Conservation (phyloP, 2,797 vertebrate species). For the Falco concolor region DNA sequence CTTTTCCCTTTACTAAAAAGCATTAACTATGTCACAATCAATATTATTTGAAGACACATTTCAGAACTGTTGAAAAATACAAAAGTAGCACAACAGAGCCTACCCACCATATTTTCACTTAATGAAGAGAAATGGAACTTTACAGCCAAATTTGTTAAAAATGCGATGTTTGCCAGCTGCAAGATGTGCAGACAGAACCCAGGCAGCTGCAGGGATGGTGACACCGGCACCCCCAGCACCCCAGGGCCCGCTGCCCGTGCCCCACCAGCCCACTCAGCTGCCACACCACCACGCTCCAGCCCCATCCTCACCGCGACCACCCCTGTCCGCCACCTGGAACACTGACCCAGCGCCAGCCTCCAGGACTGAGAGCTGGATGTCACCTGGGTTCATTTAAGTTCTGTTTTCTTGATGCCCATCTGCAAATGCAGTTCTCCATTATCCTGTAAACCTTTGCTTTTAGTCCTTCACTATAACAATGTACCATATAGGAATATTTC, state of each 20-base stretch:
- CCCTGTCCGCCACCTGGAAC: background rate
- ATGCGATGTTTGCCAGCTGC: background rate
- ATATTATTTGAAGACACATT: background rate
- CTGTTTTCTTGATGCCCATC: background rate
- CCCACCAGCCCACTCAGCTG: no score
- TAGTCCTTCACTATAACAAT: background rate
- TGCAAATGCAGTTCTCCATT: background rate
- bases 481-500: background rate
- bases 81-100: background rate
- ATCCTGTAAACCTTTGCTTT: background rate
- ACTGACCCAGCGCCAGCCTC: background rate
- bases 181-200: background rate
- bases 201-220: background rate
- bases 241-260: background rate
- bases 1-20: background rate
- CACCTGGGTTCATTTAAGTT: background rate
- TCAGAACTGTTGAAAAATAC: background rate
- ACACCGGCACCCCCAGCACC: fast-evolving
- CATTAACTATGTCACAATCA: constrained; percentile 1
- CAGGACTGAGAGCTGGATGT: background rate
- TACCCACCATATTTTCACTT: background rate
- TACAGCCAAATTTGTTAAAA: background rate
- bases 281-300: fast-evolving
- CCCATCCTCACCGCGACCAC: background rate
- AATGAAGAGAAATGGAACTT: background rate